These are phyloP conservation scores for Sisor rabdophorus DNA, from an alignment of 2,113 vertebrate genomes.

Conservation along the genomic window DNA sequence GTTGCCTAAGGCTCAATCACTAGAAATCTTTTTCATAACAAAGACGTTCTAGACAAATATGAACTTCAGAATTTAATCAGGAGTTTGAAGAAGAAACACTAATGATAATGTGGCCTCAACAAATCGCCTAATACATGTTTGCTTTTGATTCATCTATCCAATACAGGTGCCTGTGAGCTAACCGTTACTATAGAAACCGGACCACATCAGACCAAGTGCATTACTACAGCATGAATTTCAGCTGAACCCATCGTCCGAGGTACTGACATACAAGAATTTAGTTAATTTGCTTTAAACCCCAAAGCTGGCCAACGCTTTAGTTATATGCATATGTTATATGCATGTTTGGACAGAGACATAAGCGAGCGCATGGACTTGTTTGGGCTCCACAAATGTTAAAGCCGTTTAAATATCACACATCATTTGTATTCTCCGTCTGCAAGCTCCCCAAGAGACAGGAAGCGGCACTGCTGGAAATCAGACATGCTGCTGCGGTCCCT, in stretches of 20 bases:
- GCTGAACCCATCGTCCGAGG: too few relatives aligned
- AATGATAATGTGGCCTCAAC: not conserved
- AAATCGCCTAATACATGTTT: not conserved
- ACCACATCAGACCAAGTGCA: too few relatives aligned
- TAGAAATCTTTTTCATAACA: too few relatives aligned
- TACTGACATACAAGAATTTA: too few relatives aligned
- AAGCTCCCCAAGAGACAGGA: constrained; percentile 40
- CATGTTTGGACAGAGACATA: constrained; percentile 53
- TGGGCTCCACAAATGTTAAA: constrained; percentile 67
- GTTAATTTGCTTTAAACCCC: constrained; percentile 9
- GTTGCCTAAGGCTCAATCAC: too few relatives aligned
- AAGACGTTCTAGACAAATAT: too few relatives aligned
- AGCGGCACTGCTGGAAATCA: constrained; percentile 49
- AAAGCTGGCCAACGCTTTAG: not conserved
- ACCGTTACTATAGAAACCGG: too few relatives aligned
- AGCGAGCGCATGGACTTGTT: constrained; percentile 54
- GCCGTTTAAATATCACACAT: constrained; percentile 71
- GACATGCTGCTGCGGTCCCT: constrained; percentile 47
- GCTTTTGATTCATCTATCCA: not conserved
- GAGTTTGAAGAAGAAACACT: too few relatives aligned
- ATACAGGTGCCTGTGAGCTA: too few relatives aligned
- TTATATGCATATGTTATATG: constrained; percentile 45
- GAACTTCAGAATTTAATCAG: too few relatives aligned
- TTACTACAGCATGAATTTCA: too few relatives aligned
- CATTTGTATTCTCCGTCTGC: constrained; percentile 66